phyloP scores from a whole-genome alignment of 2,888 invertebrate species.

The Silvanus unidentatus region DNA sequence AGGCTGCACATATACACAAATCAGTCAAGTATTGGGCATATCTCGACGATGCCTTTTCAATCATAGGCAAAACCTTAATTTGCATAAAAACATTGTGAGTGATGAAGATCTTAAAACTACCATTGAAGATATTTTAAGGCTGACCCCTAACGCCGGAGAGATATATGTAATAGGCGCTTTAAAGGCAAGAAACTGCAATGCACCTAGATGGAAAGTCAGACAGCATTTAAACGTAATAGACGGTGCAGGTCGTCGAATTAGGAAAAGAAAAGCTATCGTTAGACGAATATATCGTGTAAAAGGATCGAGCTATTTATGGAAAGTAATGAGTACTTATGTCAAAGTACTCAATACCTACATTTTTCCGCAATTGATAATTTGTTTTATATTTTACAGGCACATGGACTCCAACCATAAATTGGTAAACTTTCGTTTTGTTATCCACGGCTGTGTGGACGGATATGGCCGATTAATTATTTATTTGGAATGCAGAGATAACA shows the following conservation, averaged over 20 bases:
- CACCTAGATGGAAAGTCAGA: constrained; percentile 11
- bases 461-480: constrained; percentile 15
- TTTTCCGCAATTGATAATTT: background rate
- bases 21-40: constrained; percentile 7
- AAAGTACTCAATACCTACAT: too few species aligned
- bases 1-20: constrained; percentile 7
- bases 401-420: constrained; percentile 17
- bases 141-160: constrained; percentile 11
- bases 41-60: constrained; percentile 8
- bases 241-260: constrained; percentile 6
- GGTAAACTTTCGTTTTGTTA: constrained; percentile 11
- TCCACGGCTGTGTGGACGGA: constrained; percentile 16
- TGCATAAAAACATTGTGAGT: too few species aligned
- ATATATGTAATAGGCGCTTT: constrained; percentile 12
- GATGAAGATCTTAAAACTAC: constrained; percentile 7
- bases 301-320: constrained; percentile 13
- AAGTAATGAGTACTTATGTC: too few species aligned
- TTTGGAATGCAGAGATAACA: constrained; percentile 12
- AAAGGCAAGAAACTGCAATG: constrained; percentile 8
- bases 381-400: constrained; percentile 13
- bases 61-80: background rate
- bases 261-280: constrained; percentile 5
- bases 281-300: constrained; percentile 12
- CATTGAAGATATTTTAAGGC: constrained; percentile 9
- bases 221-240: constrained; percentile 8